Base-by-base conservation (phyloP, 2,113 vertebrate species). In the Ondatra zibethicus region DNA sequence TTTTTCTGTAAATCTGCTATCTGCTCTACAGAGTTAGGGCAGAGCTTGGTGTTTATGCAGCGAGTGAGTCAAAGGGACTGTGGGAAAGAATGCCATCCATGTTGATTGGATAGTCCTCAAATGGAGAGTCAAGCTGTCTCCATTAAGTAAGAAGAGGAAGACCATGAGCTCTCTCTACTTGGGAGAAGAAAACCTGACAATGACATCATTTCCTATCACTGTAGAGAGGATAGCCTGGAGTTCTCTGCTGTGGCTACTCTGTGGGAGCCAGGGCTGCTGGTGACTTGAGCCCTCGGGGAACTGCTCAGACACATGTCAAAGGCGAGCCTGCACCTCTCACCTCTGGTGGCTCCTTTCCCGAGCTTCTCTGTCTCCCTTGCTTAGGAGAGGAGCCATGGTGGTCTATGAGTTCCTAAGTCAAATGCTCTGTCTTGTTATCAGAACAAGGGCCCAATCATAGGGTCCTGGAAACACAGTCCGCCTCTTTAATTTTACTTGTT, bases 1-100 rank as follows among this genome's bases (percentile, higher is more conserved):
- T 93, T 97, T 89, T 89, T 89, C 95, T 97, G 72, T 91, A 81
- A 94, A n/a, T 90, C 47, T 91, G 33, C 33, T 87, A 47, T 90
- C 42, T 88, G n/a, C 29, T 82, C 31, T 91, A 85, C 75, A 39
- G 14, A 85, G 27, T 70, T 95, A 68, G 65, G 72, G 52, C 45
- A 81, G 70, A 45, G 2, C 29, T 86, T 88, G 70, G 23, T 93
- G 75, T 92, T 85, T 91, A 90, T 52, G 75, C 84, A 55, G 29
- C 61, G 42, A 89, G 45, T 94, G 55, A 95, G 91, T 77, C 63
- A 90, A 39, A 76, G 95, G 66, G 31, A 94, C 75, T 14, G 50
- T 94, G 95, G 88, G 88, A 91, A 96, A 42, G 66, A 89, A 78
- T 36, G 45, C 33, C 81, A 92, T 96, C 95, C 85, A 84, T 87